phyloP scores from a whole-genome alignment of 2,888 invertebrate genomes.

The Brassicogethes aeneus region DNA sequence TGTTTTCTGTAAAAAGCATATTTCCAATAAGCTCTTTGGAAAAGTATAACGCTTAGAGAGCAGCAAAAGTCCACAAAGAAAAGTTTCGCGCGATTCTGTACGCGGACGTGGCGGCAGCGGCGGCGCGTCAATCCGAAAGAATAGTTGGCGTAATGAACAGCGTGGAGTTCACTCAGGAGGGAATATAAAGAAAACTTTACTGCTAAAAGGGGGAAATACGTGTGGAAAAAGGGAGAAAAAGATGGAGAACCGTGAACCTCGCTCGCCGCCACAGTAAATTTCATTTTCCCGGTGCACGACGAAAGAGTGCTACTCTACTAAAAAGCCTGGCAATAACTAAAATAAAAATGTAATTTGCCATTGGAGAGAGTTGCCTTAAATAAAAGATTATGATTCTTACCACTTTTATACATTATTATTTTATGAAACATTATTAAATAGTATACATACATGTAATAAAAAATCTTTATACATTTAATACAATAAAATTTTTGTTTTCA shows the following conservation, averaged over 20 bases:
- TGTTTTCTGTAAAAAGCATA: not conserved
- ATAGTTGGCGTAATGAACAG: slow-evolving; percentile 39
- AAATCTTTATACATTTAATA: no score
- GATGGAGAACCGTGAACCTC: slow-evolving; percentile 29
- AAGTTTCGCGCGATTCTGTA: slow-evolving; percentile 28
- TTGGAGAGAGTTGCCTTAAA: no score
- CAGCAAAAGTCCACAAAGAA: slow-evolving; percentile 23
- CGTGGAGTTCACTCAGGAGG: slow-evolving; percentile 34
- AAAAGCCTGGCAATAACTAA: no score
- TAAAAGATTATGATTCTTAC: no score
- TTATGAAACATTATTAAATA: no score
- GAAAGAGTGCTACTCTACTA: slow-evolving; percentile 18
- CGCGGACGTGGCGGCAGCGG: slow-evolving; percentile 9
- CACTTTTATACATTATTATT: no score
- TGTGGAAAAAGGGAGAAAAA: slow-evolving; percentile 26
- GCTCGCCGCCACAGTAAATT: slow-evolving; percentile 35
- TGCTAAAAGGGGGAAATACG: slow-evolving; percentile 33
- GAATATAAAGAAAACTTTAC: slow-evolving; percentile 40
- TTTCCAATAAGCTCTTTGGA: slow-evolving; percentile 32
- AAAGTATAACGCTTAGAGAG: slow-evolving; percentile 27
- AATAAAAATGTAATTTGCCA: no score
- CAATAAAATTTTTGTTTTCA: no score
- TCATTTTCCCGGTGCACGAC: slow-evolving; percentile 36
- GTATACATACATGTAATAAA: no score
- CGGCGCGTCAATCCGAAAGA: slow-evolving; percentile 32